Base-by-base conservation (phyloP, 92 coral and sea anemone species). In the Umimayanthus kanabou region DNA sequence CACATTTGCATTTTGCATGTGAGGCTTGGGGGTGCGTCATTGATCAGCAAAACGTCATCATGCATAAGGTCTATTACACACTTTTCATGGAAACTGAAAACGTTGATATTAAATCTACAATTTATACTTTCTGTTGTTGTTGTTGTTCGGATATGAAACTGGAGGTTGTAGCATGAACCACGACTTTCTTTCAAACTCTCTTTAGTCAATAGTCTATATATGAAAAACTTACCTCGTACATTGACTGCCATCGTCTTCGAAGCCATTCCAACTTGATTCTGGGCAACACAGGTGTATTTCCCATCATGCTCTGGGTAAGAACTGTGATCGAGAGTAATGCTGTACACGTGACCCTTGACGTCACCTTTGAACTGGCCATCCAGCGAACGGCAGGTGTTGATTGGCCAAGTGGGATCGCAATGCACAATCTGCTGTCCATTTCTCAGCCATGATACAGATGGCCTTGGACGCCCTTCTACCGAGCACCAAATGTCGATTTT, bases 381-480 rank as follows among this genome's bases (percentile, higher is more conserved):
- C 58, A 83, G 65, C 45, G 78, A 67, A 47, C 28, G 87, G 42
- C 87, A 83, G 22, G n/a, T 45, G 65, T 83, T 47, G n/a, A 70
- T 69, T 70, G 78, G 87, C 77, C 87, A 18, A 23, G 50, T 50
- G 1, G 69, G 87, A 33, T 83, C 43, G 26, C 87, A 83, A 16
- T 70, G 87, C 37, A 83, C 67, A 29, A 83, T 14, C 37, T 45
- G 37, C 6, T 33, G 87, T n/a, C 87, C 87, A 71, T 92, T 92
- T 79, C 43, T 88, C 61, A 93, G 37, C 96, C 96, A 95, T 76
- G 53, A 88, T 37, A 95, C 85, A 14, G 93, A 77, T 37, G 98
- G 98, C 30, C 66, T 55, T 49, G 98, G 98, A 58, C 91, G 89
- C 7, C 98, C 98, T 6, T 65, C 85, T 25, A 93, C 96, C 9